A percentile compares a stretch with the other conserved stretches of the same genome.
Evolutionary conservation across 2,888 invertebrate species (phyloP).

Genomic region (Drosophila histrio): DNA sequence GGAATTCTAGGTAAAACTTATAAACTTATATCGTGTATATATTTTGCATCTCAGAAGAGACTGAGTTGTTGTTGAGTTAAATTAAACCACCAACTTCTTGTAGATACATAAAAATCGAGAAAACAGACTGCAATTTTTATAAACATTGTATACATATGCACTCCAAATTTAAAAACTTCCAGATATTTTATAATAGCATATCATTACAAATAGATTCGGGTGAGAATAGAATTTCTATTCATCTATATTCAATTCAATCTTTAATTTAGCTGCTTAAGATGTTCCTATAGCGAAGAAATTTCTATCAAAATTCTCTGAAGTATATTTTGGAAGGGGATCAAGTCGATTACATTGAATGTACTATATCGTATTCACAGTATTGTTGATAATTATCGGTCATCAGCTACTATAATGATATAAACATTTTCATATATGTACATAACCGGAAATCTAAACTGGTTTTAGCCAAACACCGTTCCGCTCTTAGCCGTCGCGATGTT

Average conservation of each 20-base stretch:
- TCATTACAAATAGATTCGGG: background rate
- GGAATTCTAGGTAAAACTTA: too few relatives aligned
- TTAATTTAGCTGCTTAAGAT: background rate
- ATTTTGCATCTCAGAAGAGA: too few relatives aligned
- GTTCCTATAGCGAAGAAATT: background rate
- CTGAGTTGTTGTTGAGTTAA: too few relatives aligned
- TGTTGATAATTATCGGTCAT: slow-evolving; percentile 23
- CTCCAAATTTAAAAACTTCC: too few relatives aligned
- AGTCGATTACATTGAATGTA: slow-evolving; percentile 17
- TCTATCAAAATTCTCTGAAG: background rate
- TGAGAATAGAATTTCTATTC: background rate
- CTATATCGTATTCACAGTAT: slow-evolving; percentile 4
- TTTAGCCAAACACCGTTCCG: slow-evolving; percentile 15
- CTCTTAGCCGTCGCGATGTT: background rate
- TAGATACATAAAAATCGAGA: too few relatives aligned
- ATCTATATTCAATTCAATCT: background rate
- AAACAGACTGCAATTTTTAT: too few relatives aligned
- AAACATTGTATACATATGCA: too few relatives aligned
- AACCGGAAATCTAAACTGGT: slow-evolving; percentile 53
- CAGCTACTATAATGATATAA: slow-evolving; percentile 30
- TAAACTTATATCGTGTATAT: too few relatives aligned
- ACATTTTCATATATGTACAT: slow-evolving; percentile 32
- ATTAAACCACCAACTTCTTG: too few relatives aligned
- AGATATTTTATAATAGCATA: too few relatives aligned
- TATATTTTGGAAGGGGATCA: slow-evolving; percentile 11